Percentiles rank a stretch among this genome's conserved stretches.
Evolutionary conservation across 2,888 invertebrate species (phyloP).

Genomic region (Abrostola triplasia): DNA sequence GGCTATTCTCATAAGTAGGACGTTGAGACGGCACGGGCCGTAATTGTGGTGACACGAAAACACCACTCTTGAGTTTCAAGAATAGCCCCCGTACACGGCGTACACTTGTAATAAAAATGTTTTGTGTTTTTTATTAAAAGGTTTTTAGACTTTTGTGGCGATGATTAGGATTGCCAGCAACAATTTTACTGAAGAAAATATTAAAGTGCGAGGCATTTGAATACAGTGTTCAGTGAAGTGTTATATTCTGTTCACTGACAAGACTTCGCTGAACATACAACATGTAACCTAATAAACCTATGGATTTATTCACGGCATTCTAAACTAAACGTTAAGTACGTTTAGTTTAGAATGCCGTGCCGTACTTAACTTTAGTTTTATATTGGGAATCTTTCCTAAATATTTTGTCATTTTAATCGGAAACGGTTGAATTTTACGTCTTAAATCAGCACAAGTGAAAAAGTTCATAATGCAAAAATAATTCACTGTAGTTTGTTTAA

Average conservation of each 20-base stretch:
- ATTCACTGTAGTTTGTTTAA: too few species aligned
- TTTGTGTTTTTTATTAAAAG: conserved; percentile 26
- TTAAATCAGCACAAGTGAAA: too few species aligned
- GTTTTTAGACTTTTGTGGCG: conserved; percentile 16
- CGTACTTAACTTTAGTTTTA: too few species aligned
- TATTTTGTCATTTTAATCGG: too few species aligned
- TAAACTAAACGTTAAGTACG: too few species aligned
- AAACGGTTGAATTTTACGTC: too few species aligned
- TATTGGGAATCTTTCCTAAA: too few species aligned
- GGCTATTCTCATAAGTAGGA: conserved; percentile 61
- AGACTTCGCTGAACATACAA: not conserved
- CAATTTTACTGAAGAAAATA: not conserved
- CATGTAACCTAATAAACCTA: too few species aligned
- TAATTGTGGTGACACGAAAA: conserved; percentile 54
- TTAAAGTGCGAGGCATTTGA: not conserved
- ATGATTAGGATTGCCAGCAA: conserved; percentile 8
- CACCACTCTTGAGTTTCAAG: conserved; percentile 35
- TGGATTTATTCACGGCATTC: too few species aligned
- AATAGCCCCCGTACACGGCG: conserved; percentile 33
- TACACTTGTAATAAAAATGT: conserved; percentile 32
- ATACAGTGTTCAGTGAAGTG: not conserved
- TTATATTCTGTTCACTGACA: not conserved
- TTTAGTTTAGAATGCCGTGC: too few species aligned
- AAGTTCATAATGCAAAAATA: too few species aligned
- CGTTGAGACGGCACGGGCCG: conserved; percentile 46